Evolutionary conservation across 64 coral and sea anemone genomes (phyloP), one percentile per base, ranked within the genome.

Genomic region (Orbicella faveolata): DNA sequence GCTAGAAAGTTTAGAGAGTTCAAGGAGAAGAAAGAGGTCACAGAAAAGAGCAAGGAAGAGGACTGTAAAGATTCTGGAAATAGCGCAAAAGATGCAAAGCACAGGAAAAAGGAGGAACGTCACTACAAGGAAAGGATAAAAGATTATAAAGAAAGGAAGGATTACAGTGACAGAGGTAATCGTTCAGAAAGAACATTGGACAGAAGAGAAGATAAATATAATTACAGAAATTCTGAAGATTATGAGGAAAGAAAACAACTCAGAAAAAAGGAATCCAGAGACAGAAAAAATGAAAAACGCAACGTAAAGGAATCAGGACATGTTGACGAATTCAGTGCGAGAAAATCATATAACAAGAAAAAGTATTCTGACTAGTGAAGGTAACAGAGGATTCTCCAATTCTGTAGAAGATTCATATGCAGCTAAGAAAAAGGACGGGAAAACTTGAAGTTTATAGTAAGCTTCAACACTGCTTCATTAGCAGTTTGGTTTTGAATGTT

Each of bases 101-200:
- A 67, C 15, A 80, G 88, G 69, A 89, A 62, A 80, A 26, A 66
- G 26, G 33, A 66, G 16, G 33, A 66, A 23, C 80, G 88, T 21
- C 70, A 66, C 17, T 52, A n/a, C 34, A 85, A 44, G 41, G 76
- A 80, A 70, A 75, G 23, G 33, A 37, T 18, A 36, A 75, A 61
- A 78, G 83, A 57, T 35, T 63, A 52, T 26, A 75, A 87, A 87
- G 65, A 87, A 25, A 11, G 17, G 36, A 87, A 35, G 23, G 36
- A 51, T 41, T 75, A 14, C 17, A 88, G 52, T 20, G 17, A 61
- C 36, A 76, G 74, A 18, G 36, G 61, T 36, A 48, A 44, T 54
- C 44, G 18, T 59, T 16, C 20, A n/a, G 52, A 57, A 14, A 79
- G 77, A 30, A 79, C 6, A 6, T 53, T 16, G 20, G 74, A 88